Percentiles rank a stretch among this genome's conserved stretches.
phyloP scores from a whole-genome alignment of 2,113 vertebrate species.

The Cyanoderma ruficeps region DNA sequence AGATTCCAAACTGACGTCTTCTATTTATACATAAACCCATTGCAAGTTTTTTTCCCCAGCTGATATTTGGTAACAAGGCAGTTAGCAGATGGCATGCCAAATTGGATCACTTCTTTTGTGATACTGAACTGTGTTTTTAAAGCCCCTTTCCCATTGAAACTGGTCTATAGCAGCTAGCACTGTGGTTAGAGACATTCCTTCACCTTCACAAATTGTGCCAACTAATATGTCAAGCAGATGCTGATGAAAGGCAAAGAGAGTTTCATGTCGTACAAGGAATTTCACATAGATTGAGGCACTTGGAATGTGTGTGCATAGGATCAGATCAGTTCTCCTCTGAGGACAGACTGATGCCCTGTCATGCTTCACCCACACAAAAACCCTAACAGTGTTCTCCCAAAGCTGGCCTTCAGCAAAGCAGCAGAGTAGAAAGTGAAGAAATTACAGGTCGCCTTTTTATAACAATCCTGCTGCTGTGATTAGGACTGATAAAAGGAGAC shows the following conservation, averaged over 20 bases:
- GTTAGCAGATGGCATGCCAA: slow-evolving; percentile 41
- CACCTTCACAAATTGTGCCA: background rate
- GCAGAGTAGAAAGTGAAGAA: background rate
- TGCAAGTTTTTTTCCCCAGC: background rate
- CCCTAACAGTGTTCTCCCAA: background rate
- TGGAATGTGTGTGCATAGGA: background rate
- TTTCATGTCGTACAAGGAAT: background rate
- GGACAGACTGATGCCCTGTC: background rate
- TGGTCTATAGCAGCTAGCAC: background rate
- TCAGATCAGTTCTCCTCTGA: background rate
- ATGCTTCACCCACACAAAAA: background rate
- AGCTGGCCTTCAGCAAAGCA: background rate
- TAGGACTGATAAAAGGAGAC: background rate
- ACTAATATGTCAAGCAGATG: background rate
- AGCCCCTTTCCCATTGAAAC: background rate
- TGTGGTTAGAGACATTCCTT: background rate
- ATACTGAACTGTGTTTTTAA: background rate
- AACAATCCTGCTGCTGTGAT: background rate
- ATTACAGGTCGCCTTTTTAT: background rate
- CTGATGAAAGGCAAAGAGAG: background rate
- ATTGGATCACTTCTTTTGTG: slow-evolving; percentile 18
- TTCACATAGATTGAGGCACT: background rate
- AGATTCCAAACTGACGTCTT: slow-evolving; percentile 50
- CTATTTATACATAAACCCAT: slow-evolving; percentile 49
- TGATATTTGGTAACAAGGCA: slow-evolving; percentile 52